These are phyloP conservation scores for Trichonephila inaurata DNA, from an alignment of 1,140 invertebrate genomes.

Conservation along the genomic window DNA sequence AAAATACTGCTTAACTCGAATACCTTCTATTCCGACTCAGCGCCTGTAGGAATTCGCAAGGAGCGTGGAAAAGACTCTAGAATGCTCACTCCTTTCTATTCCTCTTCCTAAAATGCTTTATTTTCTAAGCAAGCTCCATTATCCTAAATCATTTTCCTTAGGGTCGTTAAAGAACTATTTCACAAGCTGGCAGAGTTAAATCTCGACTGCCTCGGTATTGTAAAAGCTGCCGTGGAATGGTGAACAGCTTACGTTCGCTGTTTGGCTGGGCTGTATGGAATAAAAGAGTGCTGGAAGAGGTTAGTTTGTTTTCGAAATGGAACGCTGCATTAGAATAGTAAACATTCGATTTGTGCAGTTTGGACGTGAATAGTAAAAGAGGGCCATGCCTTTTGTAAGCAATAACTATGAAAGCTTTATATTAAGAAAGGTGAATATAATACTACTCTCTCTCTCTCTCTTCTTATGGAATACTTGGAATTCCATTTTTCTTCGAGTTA, in stretches of 20 bases:
- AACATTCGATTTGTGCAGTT: neutral
- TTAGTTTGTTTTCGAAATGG: neutral
- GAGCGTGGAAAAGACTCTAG: constrained; percentile 7
- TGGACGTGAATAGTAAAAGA: neutral
- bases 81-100: constrained; percentile 42
- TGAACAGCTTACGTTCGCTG: neutral
- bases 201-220: neutral
- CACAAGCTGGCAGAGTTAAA: constrained; percentile 14
- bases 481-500: too few relatives aligned
- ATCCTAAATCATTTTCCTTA: constrained; percentile 69
- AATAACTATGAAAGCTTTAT: too few relatives aligned
- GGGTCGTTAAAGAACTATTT: constrained; percentile 63
- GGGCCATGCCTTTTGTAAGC: too few relatives aligned
- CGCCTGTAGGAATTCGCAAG: constrained; percentile 50
- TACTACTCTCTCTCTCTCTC: too few relatives aligned
- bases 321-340: constrained; percentile 6
- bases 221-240: neutral
- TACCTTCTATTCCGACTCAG: constrained; percentile 42
- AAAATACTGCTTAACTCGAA: constrained; percentile 58
- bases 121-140: constrained; percentile 64
- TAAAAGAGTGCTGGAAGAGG: neutral
- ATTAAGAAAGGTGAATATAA: too few relatives aligned
- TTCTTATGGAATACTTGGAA: too few relatives aligned
- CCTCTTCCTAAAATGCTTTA: constrained; percentile 46
- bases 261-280: neutral